phyloP scores from a whole-genome alignment of 2,797 vertebrate species.

The Macroramphosus scolopax region DNA sequence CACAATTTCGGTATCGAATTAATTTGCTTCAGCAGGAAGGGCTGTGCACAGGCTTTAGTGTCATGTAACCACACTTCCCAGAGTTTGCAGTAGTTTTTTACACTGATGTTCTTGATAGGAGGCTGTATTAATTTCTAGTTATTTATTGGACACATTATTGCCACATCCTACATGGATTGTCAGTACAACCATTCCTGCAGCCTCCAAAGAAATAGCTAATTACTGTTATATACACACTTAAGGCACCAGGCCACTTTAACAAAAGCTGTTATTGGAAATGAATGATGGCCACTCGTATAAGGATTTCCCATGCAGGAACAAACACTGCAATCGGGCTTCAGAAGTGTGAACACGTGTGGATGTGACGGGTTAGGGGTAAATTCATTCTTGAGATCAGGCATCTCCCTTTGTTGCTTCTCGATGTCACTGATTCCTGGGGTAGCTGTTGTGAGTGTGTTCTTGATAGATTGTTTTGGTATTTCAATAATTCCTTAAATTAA shows the following conservation, averaged over 20 bases:
- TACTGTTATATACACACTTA: neutral
- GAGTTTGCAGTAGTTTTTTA: constrained; percentile 21
- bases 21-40: constrained; percentile 5
- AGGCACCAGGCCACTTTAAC: constrained; percentile 6
- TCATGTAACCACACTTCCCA: neutral
- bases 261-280: neutral
- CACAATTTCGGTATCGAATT: constrained; percentile 15
- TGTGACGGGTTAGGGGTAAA: no score
- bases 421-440: no score
- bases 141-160: constrained; percentile 8
- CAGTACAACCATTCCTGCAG: constrained; percentile 10
- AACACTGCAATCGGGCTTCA: neutral
- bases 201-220: constrained; percentile 12
- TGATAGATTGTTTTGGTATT: neutral
- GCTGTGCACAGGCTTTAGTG: constrained; percentile 1
- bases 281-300: neutral
- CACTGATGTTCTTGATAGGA: neutral
- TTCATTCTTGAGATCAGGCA: no score
- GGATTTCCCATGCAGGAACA: constrained; percentile 3
- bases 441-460: no score
- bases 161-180: neutral
- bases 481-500: neutral
- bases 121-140: neutral
- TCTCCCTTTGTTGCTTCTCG: no score
- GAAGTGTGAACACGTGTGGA: neutral